A percentile compares a stretch with the other conserved stretches of the same genome.
Evolutionary conservation across 2,797 vertebrate species (phyloP).

Genomic region (Artibeus jamaicensis): DNA sequence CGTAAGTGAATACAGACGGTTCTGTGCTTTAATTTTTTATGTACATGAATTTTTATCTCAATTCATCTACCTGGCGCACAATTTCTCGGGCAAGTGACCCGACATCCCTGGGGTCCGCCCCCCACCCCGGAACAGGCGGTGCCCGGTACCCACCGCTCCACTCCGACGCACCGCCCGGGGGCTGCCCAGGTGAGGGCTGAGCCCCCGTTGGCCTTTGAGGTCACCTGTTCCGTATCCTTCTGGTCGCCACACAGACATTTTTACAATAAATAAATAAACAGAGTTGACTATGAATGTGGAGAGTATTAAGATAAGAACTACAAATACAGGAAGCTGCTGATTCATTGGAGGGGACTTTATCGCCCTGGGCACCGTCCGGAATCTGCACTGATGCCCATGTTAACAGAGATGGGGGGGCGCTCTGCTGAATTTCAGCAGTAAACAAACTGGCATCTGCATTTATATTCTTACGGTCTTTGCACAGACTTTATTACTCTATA

Average conservation of each 20-base stretch:
- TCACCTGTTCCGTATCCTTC: neutral
- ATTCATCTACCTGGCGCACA: neutral
- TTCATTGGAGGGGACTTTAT: neutral
- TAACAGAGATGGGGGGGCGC: neutral
- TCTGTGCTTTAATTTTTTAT: neutral
- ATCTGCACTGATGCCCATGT: fast-evolving
- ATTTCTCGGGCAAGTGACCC: neutral
- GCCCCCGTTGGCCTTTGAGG: neutral
- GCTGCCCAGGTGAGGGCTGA: neutral
- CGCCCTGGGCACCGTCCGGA: neutral
- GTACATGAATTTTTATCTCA: neutral
- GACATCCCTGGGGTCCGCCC: neutral
- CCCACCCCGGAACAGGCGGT: too few relatives aligned
- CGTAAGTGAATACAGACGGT: neutral
- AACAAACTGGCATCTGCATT: neutral
- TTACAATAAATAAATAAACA: neutral
- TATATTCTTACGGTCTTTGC: neutral
- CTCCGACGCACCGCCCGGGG: neutral
- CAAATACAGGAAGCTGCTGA: neutral
- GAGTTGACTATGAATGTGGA: neutral
- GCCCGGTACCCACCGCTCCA: neutral
- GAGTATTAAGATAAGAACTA: neutral
- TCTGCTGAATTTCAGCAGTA: neutral
- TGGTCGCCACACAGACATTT: neutral
- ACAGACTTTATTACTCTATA: neutral